A percentile compares a stretch with the other conserved stretches of the same genome.
Conservation (phyloP, 2,797 vertebrate species). For the Salarias fasciatus region DNA sequence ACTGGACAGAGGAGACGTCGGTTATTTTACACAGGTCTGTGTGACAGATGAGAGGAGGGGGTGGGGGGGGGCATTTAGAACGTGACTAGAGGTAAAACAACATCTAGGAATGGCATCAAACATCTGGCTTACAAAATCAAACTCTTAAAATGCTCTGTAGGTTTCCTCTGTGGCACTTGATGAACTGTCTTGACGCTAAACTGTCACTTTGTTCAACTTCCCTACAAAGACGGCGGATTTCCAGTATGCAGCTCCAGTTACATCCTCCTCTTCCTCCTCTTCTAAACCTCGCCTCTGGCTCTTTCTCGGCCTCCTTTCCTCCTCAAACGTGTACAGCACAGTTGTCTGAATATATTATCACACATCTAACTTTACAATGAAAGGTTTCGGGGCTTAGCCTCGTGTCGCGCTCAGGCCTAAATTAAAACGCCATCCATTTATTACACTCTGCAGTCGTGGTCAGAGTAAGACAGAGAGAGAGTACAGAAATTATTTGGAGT, state of each 20-base stretch:
- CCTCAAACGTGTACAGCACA: conserved; percentile 47
- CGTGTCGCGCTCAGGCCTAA: conserved; percentile 62
- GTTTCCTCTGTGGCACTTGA: conserved; percentile 59
- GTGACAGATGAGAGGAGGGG: conserved; percentile 1
- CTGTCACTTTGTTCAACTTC: conserved; percentile 28
- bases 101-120: conserved; percentile 56
- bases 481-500: conserved; percentile 73
- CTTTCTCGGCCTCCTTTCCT: conserved; percentile 18
- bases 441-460: conserved; percentile 62
- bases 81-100: background rate
- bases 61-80: background rate
- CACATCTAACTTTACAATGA: conserved; percentile 67
- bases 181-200: conserved; percentile 47
- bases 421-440: conserved; percentile 70
- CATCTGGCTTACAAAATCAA: conserved; percentile 26
- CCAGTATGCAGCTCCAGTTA: conserved; percentile 30
- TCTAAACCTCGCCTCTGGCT: conserved; percentile 42
- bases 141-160: conserved; percentile 40
- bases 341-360: conserved; percentile 59
- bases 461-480: conserved; percentile 59
- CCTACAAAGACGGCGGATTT: conserved; percentile 13
- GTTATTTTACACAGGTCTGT: conserved; percentile 35
- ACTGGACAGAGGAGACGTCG: conserved; percentile 19
- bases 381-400: conserved; percentile 52
- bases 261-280: conserved; percentile 27